A percentile compares a stretch with the other conserved stretches of the same genome.
Conservation (phyloP, 1,140 invertebrate genomes). For the Trialeurodes vaporariorum region DNA sequence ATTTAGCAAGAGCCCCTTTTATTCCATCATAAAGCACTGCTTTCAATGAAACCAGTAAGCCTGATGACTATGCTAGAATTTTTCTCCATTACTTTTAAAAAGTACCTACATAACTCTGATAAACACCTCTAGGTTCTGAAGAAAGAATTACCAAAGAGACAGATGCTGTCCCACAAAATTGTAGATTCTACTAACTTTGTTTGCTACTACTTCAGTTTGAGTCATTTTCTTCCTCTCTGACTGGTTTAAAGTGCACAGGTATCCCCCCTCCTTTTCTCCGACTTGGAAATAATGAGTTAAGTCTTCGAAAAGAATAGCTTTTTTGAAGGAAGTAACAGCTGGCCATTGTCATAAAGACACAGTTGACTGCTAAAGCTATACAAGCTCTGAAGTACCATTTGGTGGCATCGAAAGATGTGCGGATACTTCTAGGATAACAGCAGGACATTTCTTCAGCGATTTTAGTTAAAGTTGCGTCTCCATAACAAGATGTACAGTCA, state of each 20-base stretch:
- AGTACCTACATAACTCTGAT: too few species aligned
- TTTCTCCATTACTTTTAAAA: too few species aligned
- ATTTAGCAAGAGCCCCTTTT: too few species aligned
- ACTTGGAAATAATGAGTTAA: background rate
- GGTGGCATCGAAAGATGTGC: slow-evolving; percentile 8
- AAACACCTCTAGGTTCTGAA: too few species aligned
- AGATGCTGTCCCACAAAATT: too few species aligned
- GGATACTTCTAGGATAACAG: slow-evolving; percentile 16
- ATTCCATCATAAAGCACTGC: too few species aligned
- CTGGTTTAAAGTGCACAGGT: background rate
- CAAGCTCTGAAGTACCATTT: slow-evolving; percentile 12
- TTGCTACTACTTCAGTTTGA: background rate
- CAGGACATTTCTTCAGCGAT: slow-evolving; percentile 10
- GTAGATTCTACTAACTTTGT: too few species aligned
- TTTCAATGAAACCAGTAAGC: too few species aligned
- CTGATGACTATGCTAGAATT: too few species aligned
- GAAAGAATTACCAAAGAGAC: too few species aligned
- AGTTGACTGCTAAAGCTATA: background rate
- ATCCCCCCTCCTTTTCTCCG: background rate
- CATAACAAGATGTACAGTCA: slow-evolving; percentile 41
- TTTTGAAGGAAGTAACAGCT: background rate
- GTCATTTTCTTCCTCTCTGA: background rate
- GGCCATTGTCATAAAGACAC: background rate
- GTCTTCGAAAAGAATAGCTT: background rate
- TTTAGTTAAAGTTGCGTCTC: slow-evolving; percentile 33